Conservation (phyloP, 2,888 invertebrate genomes). For the Serrognathus titanus region DNA sequence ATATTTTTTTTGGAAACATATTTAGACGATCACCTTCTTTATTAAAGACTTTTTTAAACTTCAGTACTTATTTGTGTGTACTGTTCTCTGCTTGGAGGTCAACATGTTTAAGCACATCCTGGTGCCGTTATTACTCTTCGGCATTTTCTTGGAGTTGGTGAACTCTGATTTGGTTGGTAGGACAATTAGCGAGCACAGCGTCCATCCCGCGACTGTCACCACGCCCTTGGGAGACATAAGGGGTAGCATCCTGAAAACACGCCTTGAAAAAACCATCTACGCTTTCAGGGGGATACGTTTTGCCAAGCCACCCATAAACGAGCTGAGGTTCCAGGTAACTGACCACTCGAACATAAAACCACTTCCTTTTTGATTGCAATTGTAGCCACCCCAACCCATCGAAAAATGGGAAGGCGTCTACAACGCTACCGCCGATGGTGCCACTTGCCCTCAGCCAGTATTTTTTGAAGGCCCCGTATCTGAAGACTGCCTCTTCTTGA, state of each 20-base stretch:
- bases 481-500: conserved; percentile 64
- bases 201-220: conserved; percentile 25
- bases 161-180: conserved; percentile 21
- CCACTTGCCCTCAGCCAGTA: conserved; percentile 43
- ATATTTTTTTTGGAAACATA: no score
- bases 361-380: not conserved
- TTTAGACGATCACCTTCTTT: no score
- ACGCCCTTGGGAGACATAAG: conserved; percentile 31
- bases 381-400: conserved; percentile 41
- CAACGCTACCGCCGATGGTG: conserved; percentile 42
- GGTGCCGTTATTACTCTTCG: no score
- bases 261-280: conserved; percentile 31
- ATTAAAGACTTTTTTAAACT: no score
- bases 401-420: conserved; percentile 41
- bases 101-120: no score
- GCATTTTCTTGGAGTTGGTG: no score
- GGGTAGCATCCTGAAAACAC: conserved; percentile 28
- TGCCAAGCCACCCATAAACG: conserved; percentile 37
- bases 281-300: conserved; percentile 32
- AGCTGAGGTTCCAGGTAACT: conserved; percentile 44
- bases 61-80: no score
- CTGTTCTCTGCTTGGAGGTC: not conserved
- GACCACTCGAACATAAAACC: not conserved
- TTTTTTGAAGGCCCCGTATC: conserved; percentile 39
- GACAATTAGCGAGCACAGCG: conserved; percentile 25